Base-by-base conservation (phyloP, 2,888 invertebrate genomes). In the Bombylius major region DNA sequence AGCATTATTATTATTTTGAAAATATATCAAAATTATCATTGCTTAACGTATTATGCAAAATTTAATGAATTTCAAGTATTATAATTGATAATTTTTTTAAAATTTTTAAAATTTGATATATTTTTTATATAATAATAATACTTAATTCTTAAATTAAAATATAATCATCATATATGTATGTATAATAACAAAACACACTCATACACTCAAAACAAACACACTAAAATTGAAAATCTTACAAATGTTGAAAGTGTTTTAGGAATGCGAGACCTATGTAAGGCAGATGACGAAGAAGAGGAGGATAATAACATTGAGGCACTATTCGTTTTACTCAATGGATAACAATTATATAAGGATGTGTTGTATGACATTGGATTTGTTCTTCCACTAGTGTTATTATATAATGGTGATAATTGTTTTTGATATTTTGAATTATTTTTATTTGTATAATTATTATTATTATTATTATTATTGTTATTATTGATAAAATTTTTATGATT, bases 271-370 rank as follows among this genome's bases (percentile, higher is more conserved):
- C 71, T 72, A 65, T 70, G 55, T 56, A 58, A 66, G 73, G 79
- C 72, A 77, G 77, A 75, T 69, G 73, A 69, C 71, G 79, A 67
- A 73, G 80, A 70, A 52, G 70, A 70, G 60, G 71, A 69, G 60
- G 72, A 71, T 63, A 70, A 64, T 60, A 73, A 64, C 65, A 65
- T 60, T 51, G 62, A 63, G 66, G 14, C 65, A 64, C 60, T 69
- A 62, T 45, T 66, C 58, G 65, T 57, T 60, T 63, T 58, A 47
- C 48, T 55, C n/a, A 53, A 33, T 34, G 58, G 52, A 42, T 51
- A 52, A 47, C 50, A 53, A 46, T 56, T 44, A 48, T 54, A 54
- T 12, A 54, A 31, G 53, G 53, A 47, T 48, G 47, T 31, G 34
- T 50, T 50, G 50, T 63, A 34, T 65, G 64, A 51, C 64, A 65